A percentile compares a stretch with the other conserved stretches of the same genome.
Conservation (phyloP, 2,888 invertebrate genomes). For the Rhogogaster chlorosoma region DNA sequence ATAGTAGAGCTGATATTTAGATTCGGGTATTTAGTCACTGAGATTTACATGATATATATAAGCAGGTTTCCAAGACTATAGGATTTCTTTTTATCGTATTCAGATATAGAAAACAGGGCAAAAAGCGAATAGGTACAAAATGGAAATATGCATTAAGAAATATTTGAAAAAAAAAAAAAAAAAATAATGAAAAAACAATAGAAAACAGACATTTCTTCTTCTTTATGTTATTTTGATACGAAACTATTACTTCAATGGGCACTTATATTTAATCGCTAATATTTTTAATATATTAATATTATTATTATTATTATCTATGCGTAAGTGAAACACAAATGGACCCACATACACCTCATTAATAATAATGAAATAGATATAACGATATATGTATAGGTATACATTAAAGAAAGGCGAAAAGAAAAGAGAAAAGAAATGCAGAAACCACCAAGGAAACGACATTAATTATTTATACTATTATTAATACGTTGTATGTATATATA, state of each 20-base stretch:
- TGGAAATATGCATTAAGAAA: not conserved
- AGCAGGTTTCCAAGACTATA: not conserved
- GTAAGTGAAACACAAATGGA: not conserved
- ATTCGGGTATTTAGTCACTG: not conserved
- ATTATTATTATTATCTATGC: not conserved
- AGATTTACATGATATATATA: not conserved
- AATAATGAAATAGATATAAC: not conserved
- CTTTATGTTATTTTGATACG: not conserved
- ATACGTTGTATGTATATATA: constrained; percentile 31
- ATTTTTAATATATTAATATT: not conserved
- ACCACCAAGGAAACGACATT: constrained; percentile 21
- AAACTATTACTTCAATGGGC: not conserved
- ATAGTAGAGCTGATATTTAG: not conserved
- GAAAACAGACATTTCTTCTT: not conserved
- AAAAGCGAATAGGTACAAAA: not conserved
- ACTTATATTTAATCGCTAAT: not conserved
- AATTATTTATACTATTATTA: constrained; percentile 17
- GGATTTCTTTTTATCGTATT: not conserved
- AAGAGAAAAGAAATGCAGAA: not conserved
- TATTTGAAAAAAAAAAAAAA: no score
- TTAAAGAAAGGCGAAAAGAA: not conserved
- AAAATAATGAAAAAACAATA: no score
- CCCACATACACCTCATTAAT: not conserved
- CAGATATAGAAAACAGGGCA: not conserved
- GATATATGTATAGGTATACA: not conserved